These are phyloP conservation scores for Hypercompe scribonia DNA, from an alignment of 2,888 invertebrate species.

Conservation along the genomic window DNA sequence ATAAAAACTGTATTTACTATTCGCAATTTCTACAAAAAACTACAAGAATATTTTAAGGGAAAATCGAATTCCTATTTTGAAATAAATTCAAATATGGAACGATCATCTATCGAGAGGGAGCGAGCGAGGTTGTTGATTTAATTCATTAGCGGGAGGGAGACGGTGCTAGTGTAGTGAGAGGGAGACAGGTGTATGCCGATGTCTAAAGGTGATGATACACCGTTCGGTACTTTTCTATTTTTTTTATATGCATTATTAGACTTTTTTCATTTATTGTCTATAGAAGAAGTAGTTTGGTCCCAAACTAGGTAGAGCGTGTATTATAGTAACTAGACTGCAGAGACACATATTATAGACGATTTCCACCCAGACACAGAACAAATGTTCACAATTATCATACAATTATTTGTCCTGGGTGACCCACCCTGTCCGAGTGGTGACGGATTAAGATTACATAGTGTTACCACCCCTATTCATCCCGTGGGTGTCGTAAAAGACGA, in stretches of 20 bases:
- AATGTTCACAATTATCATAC: too few relatives aligned
- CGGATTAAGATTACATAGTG: too few relatives aligned
- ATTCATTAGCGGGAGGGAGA: slow-evolving; percentile 84
- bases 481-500: too few relatives aligned
- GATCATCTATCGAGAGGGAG: slow-evolving; percentile 78
- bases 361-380: too few relatives aligned
- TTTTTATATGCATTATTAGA: neutral
- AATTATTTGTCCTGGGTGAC: too few relatives aligned
- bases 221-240: slow-evolving; percentile 5
- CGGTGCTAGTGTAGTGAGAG: slow-evolving; percentile 62
- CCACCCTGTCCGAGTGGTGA: too few relatives aligned
- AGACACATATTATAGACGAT: too few relatives aligned
- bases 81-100: slow-evolving; percentile 78
- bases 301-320: too few relatives aligned
- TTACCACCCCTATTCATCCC: too few relatives aligned
- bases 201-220: slow-evolving; percentile 39
- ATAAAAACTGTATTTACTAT: neutral
- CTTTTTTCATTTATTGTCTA: neutral
- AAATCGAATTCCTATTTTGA: slow-evolving; percentile 74
- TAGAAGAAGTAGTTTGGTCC: neutral
- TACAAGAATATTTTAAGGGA: slow-evolving; percentile 17
- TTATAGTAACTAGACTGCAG: too few relatives aligned
- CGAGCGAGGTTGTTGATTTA: slow-evolving; percentile 85
- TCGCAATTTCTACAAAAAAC: slow-evolving; percentile 12
- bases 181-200: slow-evolving; percentile 44